Percentiles rank a stretch among this genome's conserved stretches.
Conservation (phyloP, 2,888 invertebrate genomes). For the Sylvicola cinctus region DNA sequence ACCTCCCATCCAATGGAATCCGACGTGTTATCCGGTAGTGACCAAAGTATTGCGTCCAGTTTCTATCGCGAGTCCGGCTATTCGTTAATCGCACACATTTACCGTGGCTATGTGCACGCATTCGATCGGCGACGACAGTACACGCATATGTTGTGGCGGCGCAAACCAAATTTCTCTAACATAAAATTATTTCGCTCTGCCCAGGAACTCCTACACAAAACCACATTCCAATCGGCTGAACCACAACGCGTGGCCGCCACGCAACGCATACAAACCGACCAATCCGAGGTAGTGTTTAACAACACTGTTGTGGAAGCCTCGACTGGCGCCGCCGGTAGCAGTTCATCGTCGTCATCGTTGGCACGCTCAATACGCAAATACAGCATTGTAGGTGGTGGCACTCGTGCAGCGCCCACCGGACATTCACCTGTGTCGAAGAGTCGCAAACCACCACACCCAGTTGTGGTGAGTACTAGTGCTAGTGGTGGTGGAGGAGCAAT, state of each 20-base stretch:
- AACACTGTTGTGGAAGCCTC: slow-evolving; percentile 12
- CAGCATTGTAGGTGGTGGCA: slow-evolving; percentile 4
- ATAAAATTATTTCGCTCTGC: background rate
- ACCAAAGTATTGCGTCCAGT: no score
- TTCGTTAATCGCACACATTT: no score
- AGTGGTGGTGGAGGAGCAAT: no score
- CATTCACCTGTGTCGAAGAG: slow-evolving; percentile 54
- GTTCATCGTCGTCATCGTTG: slow-evolving; percentile 6
- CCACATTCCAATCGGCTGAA: slow-evolving; percentile 19
- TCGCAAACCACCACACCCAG: slow-evolving; percentile 35
- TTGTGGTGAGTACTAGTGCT: slow-evolving; percentile 6
- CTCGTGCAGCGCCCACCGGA: slow-evolving; percentile 16
- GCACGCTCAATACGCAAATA: slow-evolving; percentile 4
- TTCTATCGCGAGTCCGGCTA: no score
- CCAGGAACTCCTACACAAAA: slow-evolving; percentile 14
- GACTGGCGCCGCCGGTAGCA: slow-evolving; percentile 12
- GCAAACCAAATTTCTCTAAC: background rate
- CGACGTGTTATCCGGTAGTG: no score
- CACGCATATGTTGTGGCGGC: no score
- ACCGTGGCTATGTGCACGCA: no score
- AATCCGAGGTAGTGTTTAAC: slow-evolving; percentile 8
- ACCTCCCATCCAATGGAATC: no score
- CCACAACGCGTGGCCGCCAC: slow-evolving; percentile 24
- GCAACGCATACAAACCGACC: slow-evolving; percentile 17
- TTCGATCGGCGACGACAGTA: no score